Conservation (phyloP, 2,888 invertebrate genomes). For the Frankliniella fusca region DNA sequence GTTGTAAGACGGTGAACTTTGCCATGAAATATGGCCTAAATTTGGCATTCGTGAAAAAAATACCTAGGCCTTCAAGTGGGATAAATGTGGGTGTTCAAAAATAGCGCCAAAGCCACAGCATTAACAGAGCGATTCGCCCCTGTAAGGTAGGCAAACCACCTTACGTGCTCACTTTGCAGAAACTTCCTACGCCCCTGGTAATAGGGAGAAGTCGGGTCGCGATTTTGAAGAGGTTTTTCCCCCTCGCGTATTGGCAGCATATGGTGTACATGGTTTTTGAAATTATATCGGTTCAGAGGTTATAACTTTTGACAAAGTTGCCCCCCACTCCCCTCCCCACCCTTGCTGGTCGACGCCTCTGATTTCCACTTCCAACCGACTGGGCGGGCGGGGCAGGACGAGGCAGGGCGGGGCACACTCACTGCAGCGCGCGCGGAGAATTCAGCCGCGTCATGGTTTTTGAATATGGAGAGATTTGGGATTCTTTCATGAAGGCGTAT, state of each 20-base stretch:
- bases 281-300: background rate
- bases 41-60: no score
- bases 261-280: background rate
- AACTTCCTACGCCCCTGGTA: background rate
- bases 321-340: background rate
- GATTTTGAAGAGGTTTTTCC: background rate
- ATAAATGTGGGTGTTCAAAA: no score
- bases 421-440: background rate
- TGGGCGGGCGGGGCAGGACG: background rate
- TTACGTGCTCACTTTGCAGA: background rate
- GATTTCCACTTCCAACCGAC: background rate
- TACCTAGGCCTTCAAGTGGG: no score
- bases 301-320: background rate
- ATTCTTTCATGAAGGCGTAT: slow-evolving; percentile 19
- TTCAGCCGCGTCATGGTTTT: slow-evolving; percentile 15
- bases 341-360: background rate
- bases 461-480: slow-evolving; percentile 21
- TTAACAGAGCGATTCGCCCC: no score
- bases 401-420: background rate
- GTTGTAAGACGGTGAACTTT: no score
- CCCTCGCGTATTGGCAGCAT: background rate
- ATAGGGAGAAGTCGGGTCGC: background rate
- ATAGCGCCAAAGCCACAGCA: no score
- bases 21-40: no score
- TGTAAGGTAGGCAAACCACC: no score